Conservation (phyloP, 23 tunicate species). For the Ascidia mentula region DNA sequence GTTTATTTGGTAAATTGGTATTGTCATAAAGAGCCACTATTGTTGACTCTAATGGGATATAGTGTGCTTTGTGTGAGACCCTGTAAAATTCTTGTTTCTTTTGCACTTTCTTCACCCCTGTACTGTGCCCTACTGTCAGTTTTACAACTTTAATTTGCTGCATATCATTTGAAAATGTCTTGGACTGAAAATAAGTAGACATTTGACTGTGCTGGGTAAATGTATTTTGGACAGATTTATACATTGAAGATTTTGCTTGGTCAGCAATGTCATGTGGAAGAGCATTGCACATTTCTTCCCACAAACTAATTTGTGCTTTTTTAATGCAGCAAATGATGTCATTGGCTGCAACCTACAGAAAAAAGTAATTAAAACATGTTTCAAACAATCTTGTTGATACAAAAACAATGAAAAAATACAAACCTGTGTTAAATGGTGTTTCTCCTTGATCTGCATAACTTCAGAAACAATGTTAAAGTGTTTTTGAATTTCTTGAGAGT, state of each 20-base stretch:
- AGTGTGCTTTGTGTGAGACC: background rate
- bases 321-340: background rate
- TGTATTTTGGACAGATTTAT: background rate
- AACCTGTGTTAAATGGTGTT: slow-evolving; percentile 8
- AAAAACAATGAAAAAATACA: background rate
- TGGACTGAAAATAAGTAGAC: too few species aligned
- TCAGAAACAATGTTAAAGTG: too few species aligned
- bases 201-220: background rate
- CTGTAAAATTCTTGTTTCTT: too few species aligned
- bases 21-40: background rate
- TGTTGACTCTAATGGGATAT: slow-evolving; percentile 1
- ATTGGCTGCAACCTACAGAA: slow-evolving; percentile 10
- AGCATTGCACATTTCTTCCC: too few species aligned
- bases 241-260: too few species aligned
- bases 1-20: background rate
- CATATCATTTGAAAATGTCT: too few species aligned
- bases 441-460: too few species aligned
- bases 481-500: too few species aligned
- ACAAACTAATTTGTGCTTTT: slow-evolving; percentile 5
- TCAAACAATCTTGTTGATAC: background rate
- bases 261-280: too few species aligned
- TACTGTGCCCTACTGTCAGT: too few species aligned
- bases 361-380: background rate
- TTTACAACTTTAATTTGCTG: too few species aligned
- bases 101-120: too few species aligned